A percentile compares a stretch with the other conserved stretches of the same genome.
phyloP scores from a whole-genome alignment of 1,140 invertebrate species.

The Limonius californicus region DNA sequence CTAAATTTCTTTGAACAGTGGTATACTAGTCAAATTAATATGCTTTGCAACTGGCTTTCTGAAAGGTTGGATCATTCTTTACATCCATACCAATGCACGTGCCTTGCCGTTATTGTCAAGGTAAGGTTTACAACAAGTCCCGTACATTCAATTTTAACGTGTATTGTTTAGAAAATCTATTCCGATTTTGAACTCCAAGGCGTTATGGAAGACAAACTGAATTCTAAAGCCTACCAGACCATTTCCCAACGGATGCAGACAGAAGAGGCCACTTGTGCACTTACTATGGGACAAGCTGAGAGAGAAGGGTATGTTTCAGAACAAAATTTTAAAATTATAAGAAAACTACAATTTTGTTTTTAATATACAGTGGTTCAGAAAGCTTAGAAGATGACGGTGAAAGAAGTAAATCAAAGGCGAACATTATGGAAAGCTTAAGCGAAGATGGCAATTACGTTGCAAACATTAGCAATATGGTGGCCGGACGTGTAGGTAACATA shows the following conservation, averaged over 20 bases:
- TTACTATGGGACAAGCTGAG: slow-evolving; percentile 75
- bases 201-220: slow-evolving; percentile 96
- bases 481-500: slow-evolving; percentile 74
- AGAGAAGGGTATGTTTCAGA: slow-evolving; percentile 42
- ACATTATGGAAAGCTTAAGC: slow-evolving; percentile 58
- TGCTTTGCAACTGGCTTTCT: slow-evolving; percentile 92
- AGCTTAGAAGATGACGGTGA: slow-evolving; percentile 62
- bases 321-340: too few species aligned
- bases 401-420: slow-evolving; percentile 60
- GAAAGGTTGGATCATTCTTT: slow-evolving; percentile 92
- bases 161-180: slow-evolving; percentile 96
- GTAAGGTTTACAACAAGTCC: too few species aligned
- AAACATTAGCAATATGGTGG: slow-evolving; percentile 69
- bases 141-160: too few species aligned
- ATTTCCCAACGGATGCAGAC: slow-evolving; percentile 92
- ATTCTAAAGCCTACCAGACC: slow-evolving; percentile 93
- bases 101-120: slow-evolving; percentile 93
- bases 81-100: slow-evolving; percentile 95
- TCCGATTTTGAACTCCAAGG: slow-evolving; percentile 99
- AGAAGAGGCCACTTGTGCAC: slow-evolving; percentile 91
- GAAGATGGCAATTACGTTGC: slow-evolving; percentile 63
- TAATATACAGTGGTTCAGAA: slow-evolving; percentile 50
- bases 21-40: slow-evolving; percentile 92
- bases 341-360: slow-evolving; percentile 17
- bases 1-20: slow-evolving; percentile 96